phyloP scores from a whole-genome alignment of 2,888 invertebrate species.

The Caenorhabditis sp. region DNA sequence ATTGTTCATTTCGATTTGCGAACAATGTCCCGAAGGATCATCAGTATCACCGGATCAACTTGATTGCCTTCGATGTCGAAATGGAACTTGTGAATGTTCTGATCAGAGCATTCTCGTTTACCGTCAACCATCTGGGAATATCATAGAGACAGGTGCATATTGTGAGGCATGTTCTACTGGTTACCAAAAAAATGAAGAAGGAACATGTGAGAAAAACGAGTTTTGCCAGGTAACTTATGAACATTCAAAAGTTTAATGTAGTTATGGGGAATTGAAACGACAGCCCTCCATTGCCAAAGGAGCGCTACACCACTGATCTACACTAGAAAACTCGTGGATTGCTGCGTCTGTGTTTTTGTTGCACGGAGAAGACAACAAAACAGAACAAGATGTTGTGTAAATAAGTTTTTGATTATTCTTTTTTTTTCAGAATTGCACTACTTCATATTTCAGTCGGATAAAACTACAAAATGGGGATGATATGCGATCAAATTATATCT shows the following conservation, averaged over 20 bases:
- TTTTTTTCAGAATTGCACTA: constrained; percentile 21
- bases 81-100: constrained; percentile 26
- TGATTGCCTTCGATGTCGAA: constrained; percentile 23
- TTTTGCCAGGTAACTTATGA: neutral
- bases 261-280: neutral
- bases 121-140: constrained; percentile 12
- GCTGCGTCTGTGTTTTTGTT: no score
- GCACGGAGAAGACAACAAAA: no score
- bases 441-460: constrained; percentile 8
- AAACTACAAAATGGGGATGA: constrained; percentile 31
- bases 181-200: neutral
- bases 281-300: constrained; percentile 56
- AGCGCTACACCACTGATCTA: constrained; percentile 66
- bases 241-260: neutral
- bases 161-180: constrained; percentile 21
- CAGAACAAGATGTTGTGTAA: no score
- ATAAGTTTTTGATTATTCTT: neutral
- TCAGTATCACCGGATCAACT: constrained; percentile 14
- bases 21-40: constrained; percentile 16
- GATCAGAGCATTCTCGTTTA: constrained; percentile 7
- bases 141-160: constrained; percentile 11
- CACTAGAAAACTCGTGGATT: constrained; percentile 19
- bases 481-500: constrained; percentile 22
- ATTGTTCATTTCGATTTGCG: constrained; percentile 15
- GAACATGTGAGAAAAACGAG: constrained; percentile 10